Conservation (phyloP, 2,113 vertebrate species). For the Mormyrus iriodes region DNA sequence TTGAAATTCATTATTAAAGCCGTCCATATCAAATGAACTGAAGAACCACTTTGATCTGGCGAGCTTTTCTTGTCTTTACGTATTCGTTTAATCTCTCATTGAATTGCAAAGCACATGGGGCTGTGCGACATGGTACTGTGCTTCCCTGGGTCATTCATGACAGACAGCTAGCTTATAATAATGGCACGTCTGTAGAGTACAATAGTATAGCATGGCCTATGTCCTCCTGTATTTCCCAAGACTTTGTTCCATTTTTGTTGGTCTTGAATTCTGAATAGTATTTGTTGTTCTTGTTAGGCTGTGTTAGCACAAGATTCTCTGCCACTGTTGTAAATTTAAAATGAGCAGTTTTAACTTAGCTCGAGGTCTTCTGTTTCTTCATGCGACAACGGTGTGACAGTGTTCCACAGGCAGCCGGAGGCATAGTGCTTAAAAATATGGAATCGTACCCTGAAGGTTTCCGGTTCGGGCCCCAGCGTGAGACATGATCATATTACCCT, state of each 20-base stretch:
- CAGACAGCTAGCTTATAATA: not conserved
- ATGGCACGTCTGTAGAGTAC: not conserved
- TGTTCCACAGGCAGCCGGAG: not conserved
- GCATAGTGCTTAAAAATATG: not conserved
- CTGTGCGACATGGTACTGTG: not conserved
- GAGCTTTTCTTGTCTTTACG: constrained; percentile 11
- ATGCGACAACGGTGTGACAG: not conserved
- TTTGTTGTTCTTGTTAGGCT: not conserved
- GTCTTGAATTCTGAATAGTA: not conserved
- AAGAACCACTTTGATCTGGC: constrained; percentile 22
- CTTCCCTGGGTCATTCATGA: not conserved
- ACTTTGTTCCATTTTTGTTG: not conserved
- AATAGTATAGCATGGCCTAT: not conserved
- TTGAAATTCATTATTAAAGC: constrained; percentile 8
- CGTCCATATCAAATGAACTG: constrained; percentile 12
- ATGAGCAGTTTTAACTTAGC: not conserved
- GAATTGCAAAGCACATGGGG: constrained; percentile 19
- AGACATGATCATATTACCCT: not conserved
- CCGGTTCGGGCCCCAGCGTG: not conserved
- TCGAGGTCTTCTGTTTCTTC: not conserved
- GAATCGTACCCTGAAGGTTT: not conserved
- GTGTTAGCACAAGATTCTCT: not conserved
- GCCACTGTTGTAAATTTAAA: not conserved
- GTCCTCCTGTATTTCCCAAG: not conserved
- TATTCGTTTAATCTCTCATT: constrained; percentile 22